Evolutionary conservation across 2,888 invertebrate species (phyloP), one percentile per base, ranked within the genome.

Genomic region (Syrista parreyssii): DNA sequence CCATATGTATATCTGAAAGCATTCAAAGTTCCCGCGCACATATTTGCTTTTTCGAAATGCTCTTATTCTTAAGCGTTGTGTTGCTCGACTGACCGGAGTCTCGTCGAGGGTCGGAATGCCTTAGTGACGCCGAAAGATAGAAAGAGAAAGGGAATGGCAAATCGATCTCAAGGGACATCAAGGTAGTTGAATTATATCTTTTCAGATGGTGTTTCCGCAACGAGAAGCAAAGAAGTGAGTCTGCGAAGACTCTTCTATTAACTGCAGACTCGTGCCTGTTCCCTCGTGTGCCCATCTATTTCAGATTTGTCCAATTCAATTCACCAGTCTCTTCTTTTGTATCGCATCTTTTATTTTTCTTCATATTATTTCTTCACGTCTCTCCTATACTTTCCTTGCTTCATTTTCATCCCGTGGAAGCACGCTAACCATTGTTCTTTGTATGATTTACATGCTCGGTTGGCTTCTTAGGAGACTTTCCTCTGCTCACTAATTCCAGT

Each of bases 261-360:
- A 87, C 85, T 80, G 80, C 78, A 23, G 33, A 33, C 71, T 71
- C 74, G 73, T 80, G 80, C 78, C 78, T 79, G 11, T 76, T 79
- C 77, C 75, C 76, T 74, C 76, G n/a, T 30, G 31, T 76, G 76
- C 76, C 84, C 84, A 82, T 82, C 82, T 79, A 82, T 82, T 87
- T 84, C 85, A 82, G 83, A 87, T 86, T 86, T 85, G 83, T 83
- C 82, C 81, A 83, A 86, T 84, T 82, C 80, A 83, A 86, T 86
- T 80, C 30, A 32, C 73, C 55, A 15, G 71, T 33, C 32, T 77
- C 71, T 75, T 36, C 77, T 75, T 75, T 55, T 55, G 23, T 75
- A 71, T 75, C 74, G 33, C 55, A 34, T 74, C 74, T 34, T 30
- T 73, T 36, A 12, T 74, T 34, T 33, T 74, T 74, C 30, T 35